A percentile compares a stretch with the other conserved stretches of the same genome.
Evolutionary conservation across 2,888 invertebrate species (phyloP).

Genomic region (Mechanitis mazaeus): DNA sequence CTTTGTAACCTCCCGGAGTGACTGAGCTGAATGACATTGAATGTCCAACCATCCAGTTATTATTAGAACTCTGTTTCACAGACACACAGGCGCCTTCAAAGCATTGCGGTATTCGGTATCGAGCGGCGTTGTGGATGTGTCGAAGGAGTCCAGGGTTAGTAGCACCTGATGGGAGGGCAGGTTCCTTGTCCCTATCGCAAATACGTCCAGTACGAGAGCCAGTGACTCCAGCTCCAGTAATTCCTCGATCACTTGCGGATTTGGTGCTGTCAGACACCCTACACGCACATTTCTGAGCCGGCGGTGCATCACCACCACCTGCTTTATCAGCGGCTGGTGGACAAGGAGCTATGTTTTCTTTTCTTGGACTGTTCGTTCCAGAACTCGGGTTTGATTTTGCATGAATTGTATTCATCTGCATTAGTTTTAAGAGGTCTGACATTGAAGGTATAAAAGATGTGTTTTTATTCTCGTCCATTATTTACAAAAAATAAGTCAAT

Average conservation of each 20-base stretch:
- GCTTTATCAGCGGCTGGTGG: slow-evolving; percentile 26
- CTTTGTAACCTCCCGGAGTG: slow-evolving; percentile 67
- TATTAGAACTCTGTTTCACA: slow-evolving; percentile 52
- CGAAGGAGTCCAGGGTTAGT: slow-evolving; percentile 60
- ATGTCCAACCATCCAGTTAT: slow-evolving; percentile 64
- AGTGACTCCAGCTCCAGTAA: slow-evolving; percentile 65
- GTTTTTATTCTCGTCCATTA: slow-evolving; percentile 31
- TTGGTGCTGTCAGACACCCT: slow-evolving; percentile 37
- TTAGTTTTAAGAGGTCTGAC: slow-evolving; percentile 49
- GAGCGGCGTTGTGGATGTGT: slow-evolving; percentile 64
- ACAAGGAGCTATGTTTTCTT: slow-evolving; percentile 23
- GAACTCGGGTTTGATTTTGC: slow-evolving; percentile 50
- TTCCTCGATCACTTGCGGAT: slow-evolving; percentile 53
- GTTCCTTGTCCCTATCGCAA: slow-evolving; percentile 38
- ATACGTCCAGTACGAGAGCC: slow-evolving; percentile 54
- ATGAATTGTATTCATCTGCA: slow-evolving; percentile 53
- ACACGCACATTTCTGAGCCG: slow-evolving; percentile 37
- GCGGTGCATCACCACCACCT: slow-evolving; percentile 41
- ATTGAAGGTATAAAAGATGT: slow-evolving; percentile 41
- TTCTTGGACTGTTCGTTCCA: slow-evolving; percentile 39
- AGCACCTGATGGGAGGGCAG: slow-evolving; percentile 50
- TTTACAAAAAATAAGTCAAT: slow-evolving; percentile 13
- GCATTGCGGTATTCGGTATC: slow-evolving; percentile 65
- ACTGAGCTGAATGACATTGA: slow-evolving; percentile 67
- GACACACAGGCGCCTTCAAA: slow-evolving; percentile 66